These are phyloP conservation scores for Meles meles DNA, from an alignment of 2,113 vertebrate species.

Conservation along the genomic window DNA sequence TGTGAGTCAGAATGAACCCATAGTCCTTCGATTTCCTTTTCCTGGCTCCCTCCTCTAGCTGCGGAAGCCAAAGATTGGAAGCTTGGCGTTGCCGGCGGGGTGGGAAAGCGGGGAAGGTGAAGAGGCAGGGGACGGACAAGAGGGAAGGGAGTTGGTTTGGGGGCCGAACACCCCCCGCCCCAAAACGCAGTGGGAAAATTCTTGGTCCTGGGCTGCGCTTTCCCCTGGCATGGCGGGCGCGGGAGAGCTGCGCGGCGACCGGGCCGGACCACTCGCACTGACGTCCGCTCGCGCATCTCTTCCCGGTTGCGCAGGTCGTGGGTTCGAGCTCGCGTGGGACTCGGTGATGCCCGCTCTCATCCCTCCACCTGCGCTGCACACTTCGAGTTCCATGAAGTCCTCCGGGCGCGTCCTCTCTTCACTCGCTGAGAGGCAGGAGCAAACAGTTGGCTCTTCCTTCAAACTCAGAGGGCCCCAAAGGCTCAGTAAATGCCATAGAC, in stretches of 20 bases:
- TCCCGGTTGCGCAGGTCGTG: fast-evolving
- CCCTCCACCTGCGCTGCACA: not conserved
- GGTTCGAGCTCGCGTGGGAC: fast-evolving
- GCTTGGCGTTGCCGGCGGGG: not conserved
- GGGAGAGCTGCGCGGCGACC: fast-evolving
- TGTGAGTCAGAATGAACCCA: not conserved
- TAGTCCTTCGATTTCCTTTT: not conserved
- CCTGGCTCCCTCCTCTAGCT: fast-evolving
- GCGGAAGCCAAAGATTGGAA: not conserved
- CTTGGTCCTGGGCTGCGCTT: fast-evolving
- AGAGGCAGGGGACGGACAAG: fast-evolving
- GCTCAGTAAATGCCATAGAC: fast-evolving
- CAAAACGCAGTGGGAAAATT: not conserved
- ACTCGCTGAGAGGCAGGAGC: not conserved
- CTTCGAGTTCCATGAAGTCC: fast-evolving
- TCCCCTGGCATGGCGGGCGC: fast-evolving
- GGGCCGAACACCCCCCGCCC: not conserved
- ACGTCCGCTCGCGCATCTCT: not conserved
- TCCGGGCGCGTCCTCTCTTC: not conserved
- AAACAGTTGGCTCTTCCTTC: not conserved
- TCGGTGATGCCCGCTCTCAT: fast-evolving
- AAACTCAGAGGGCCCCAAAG: not conserved
- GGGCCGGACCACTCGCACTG: fast-evolving
- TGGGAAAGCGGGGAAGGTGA: not conserved
- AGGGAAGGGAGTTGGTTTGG: not conserved